Conservation (phyloP, 1,140 invertebrate genomes). For the Brachionus rotundiformis region DNA sequence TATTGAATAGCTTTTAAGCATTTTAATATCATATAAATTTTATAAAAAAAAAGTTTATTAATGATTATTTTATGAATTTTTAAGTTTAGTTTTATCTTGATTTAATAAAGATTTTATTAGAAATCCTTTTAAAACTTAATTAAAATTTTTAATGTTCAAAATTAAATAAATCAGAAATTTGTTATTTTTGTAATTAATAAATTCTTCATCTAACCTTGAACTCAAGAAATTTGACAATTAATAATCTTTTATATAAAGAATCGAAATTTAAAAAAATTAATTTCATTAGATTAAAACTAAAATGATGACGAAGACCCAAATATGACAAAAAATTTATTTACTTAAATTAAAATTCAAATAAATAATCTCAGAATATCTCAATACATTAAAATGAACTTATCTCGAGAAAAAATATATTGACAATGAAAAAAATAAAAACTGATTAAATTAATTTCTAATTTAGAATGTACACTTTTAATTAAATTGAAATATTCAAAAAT, state of each 20-base stretch:
- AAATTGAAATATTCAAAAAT: constrained; percentile 41
- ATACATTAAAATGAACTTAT: neutral
- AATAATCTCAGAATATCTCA: neutral
- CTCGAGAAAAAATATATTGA: constrained; percentile 14
- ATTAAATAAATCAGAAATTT: no score
- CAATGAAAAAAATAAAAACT: neutral
- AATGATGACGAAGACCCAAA: neutral
- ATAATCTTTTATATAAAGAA: neutral
- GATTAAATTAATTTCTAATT: constrained; percentile 17
- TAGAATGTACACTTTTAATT: constrained; percentile 8
- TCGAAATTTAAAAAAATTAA: neutral
- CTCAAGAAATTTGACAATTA: no score
- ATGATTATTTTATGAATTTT: no score
- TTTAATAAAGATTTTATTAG: no score
- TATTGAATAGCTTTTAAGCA: no score
- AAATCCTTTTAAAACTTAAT: no score
- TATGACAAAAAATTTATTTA: constrained; percentile 6
- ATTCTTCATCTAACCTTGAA: no score
- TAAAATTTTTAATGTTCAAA: no score
- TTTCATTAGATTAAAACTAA: neutral
- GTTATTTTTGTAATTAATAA: no score
- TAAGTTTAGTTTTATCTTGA: no score
- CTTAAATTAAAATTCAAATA: constrained; percentile 4
- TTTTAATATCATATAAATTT: no score
- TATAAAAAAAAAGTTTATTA: no score